Conservation (phyloP, 2,797 vertebrate species). For the Chelon auratus region DNA sequence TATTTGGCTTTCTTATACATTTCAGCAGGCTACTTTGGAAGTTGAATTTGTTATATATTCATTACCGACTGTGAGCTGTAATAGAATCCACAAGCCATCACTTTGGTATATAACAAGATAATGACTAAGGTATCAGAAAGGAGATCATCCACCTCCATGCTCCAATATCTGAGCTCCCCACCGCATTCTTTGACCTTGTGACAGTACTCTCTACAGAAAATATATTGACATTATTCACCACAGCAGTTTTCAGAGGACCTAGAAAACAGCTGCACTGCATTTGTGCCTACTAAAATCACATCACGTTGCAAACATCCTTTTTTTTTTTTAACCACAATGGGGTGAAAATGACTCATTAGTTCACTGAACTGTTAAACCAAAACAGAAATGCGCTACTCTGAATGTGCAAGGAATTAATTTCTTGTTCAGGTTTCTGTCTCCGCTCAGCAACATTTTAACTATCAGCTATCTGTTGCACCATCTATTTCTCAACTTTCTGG, state of each 20-base stretch:
- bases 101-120: conserved; percentile 4
- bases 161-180: neutral
- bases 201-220: neutral
- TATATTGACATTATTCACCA: conserved; percentile 1
- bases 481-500: neutral
- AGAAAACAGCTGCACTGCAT: neutral
- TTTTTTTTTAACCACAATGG: neutral
- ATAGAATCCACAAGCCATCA: conserved; percentile 3
- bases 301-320: neutral
- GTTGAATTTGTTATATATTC: conserved; percentile 37
- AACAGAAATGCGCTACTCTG: neutral
- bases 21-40: conserved; percentile 37
- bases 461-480: neutral
- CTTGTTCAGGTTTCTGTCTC: neutral
- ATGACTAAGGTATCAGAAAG: conserved; percentile 2
- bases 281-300: neutral
- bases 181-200: conserved; percentile 5
- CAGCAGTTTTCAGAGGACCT: neutral
- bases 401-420: neutral
- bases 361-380: neutral
- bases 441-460: neutral
- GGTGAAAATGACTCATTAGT: conserved; percentile 7
- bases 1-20: conserved; percentile 28
- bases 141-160: neutral
- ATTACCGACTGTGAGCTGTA: conserved; percentile 34